Conservation (phyloP, 1,140 invertebrate genomes). For the Hyles euphorbiae region DNA sequence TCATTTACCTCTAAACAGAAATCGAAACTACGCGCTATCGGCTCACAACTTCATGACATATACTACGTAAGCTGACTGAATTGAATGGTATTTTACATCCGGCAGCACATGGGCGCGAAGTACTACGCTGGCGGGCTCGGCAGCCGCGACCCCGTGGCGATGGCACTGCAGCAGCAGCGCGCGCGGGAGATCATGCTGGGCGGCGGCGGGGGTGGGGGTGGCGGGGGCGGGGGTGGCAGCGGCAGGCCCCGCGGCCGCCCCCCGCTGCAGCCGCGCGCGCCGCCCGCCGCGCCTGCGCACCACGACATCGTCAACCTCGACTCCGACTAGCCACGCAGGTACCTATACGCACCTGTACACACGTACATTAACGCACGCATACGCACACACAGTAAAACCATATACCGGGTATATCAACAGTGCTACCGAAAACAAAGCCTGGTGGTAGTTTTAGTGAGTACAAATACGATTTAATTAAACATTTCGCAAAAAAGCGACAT, state of each 20-base stretch:
- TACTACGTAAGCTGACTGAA: too few species aligned
- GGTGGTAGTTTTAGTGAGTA: too few species aligned
- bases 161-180: conserved; percentile 66
- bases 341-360: neutral
- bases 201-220: conserved; percentile 31
- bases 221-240: conserved; percentile 27
- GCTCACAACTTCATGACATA: too few species aligned
- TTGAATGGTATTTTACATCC: too few species aligned
- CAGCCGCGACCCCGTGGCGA: conserved; percentile 69
- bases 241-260: conserved; percentile 27
- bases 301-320: conserved; percentile 61
- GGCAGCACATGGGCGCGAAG: conserved; percentile 51
- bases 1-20: too few species aligned
- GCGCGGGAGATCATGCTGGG: conserved; percentile 63
- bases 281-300: conserved; percentile 15
- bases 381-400: too few species aligned
- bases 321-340: conserved; percentile 44
- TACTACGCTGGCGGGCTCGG: conserved; percentile 71
- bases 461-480: too few species aligned
- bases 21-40: too few species aligned
- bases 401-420: too few species aligned
- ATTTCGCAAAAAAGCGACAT: too few species aligned
- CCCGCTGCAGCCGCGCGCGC: conserved; percentile 19
- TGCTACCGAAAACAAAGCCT: too few species aligned
- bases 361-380: neutral